Evolutionary conservation across 2,888 invertebrate species (phyloP).

Genomic region (Dinocampus coccinellae): DNA sequence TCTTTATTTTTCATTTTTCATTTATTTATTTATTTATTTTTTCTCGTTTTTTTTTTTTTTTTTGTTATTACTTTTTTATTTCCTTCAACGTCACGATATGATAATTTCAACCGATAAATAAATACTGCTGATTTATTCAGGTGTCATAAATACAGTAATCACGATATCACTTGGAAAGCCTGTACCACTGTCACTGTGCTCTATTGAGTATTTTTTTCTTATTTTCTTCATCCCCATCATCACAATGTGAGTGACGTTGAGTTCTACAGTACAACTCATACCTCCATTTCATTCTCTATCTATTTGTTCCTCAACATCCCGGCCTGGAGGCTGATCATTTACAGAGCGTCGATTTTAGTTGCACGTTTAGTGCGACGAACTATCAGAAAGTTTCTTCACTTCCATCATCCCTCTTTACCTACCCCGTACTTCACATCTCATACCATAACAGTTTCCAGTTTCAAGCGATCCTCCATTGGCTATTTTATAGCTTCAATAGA

Average conservation of each 20-base stretch:
- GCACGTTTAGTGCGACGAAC: conserved; percentile 13
- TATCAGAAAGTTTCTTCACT: conserved; percentile 17
- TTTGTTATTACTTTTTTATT: too few relatives aligned
- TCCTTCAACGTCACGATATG: too few relatives aligned
- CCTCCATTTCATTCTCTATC: not conserved
- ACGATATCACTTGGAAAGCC: too few relatives aligned
- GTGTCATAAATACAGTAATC: too few relatives aligned
- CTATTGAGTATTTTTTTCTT: not conserved
- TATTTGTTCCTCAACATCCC: not conserved
- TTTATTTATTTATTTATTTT: too few relatives aligned
- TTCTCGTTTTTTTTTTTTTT: too few relatives aligned
- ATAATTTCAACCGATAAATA: too few relatives aligned
- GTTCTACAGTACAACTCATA: too few relatives aligned
- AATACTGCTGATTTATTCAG: too few relatives aligned
- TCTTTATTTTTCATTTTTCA: not conserved
- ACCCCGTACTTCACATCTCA: not conserved
- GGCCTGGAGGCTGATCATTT: not conserved
- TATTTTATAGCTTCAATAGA: too few relatives aligned
- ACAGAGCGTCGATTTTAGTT: conserved; percentile 21
- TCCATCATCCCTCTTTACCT: not conserved
- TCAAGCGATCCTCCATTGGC: not conserved
- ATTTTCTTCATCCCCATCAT: not conserved
- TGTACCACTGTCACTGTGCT: too few relatives aligned
- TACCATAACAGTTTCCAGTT: not conserved
- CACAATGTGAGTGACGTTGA: too few relatives aligned